Conservation (phyloP, 2,888 invertebrate genomes). For the Sarcophaga variegata region DNA sequence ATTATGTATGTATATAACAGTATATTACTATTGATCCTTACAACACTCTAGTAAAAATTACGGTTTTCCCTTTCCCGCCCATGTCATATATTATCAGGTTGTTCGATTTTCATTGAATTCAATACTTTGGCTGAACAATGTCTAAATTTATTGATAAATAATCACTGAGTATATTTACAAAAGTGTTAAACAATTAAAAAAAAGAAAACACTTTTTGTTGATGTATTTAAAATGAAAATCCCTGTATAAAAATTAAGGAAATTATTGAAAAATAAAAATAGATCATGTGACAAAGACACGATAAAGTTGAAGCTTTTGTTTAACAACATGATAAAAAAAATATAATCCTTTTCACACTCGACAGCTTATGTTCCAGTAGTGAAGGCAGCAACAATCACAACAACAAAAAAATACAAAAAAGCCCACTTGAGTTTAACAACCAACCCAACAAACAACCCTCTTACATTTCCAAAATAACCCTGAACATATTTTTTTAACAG, state of each 20-base stretch:
- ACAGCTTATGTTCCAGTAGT: slow-evolving; percentile 47
- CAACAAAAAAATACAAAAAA: not conserved
- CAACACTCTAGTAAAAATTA: too few relatives aligned
- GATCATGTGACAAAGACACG: slow-evolving; percentile 35
- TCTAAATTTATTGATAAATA: too few relatives aligned
- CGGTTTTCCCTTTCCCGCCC: too few relatives aligned
- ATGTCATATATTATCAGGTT: too few relatives aligned
- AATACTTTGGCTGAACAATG: too few relatives aligned
- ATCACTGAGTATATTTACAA: too few relatives aligned
- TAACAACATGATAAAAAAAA: slow-evolving; percentile 50
- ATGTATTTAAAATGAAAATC: not conserved
- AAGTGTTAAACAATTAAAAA: too few relatives aligned
- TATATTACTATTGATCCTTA: too few relatives aligned
- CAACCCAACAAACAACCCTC: slow-evolving; percentile 43
- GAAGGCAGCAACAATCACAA: not conserved
- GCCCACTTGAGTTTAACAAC: slow-evolving; percentile 57
- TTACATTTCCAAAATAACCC: slow-evolving; percentile 37
- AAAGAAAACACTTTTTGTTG: too few relatives aligned
- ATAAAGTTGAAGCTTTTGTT: slow-evolving; percentile 23
- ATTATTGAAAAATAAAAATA: slow-evolving; percentile 31
- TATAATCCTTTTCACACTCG: slow-evolving; percentile 50
- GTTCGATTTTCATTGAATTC: too few relatives aligned
- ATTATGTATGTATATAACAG: too few relatives aligned
- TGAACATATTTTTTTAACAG: slow-evolving; percentile 27
- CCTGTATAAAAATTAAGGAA: slow-evolving; percentile 19